These are phyloP conservation scores for Python bivittatus DNA, from an alignment of 2,113 vertebrate species.

Conservation along the genomic window DNA sequence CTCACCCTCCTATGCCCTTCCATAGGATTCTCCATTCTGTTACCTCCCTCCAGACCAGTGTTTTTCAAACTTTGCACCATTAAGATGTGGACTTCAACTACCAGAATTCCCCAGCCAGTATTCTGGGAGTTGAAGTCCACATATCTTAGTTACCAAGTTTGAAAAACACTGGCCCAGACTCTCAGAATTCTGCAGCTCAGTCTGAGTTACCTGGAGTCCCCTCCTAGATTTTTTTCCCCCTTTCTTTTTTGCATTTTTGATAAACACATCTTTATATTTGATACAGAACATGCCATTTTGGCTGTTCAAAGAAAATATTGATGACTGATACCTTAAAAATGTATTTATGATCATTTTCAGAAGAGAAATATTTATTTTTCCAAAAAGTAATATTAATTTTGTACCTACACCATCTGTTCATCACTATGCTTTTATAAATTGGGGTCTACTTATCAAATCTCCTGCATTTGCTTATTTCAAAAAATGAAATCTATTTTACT, in stretches of 20 bases:
- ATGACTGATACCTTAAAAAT: neutral
- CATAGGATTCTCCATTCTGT: neutral
- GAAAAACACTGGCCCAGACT: neutral
- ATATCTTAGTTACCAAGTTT: neutral
- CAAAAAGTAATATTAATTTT: neutral
- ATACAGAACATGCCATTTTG: neutral
- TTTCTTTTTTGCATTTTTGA: neutral
- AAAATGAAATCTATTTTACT: neutral
- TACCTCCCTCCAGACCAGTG: neutral
- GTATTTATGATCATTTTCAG: neutral
- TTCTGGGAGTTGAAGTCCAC: neutral
- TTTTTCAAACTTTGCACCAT: neutral
- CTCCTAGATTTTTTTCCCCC: accelerated
- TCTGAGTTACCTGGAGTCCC: neutral
- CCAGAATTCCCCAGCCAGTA: neutral
- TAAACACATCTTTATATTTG: neutral
- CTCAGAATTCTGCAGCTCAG: neutral
- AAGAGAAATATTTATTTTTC: neutral
- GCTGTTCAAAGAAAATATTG: neutral
- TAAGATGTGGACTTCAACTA: neutral
- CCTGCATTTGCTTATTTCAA: neutral
- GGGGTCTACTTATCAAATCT: neutral
- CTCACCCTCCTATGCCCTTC: neutral
- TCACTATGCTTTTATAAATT: neutral
- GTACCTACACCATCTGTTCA: neutral